A percentile compares a stretch with the other conserved stretches of the same genome.
Evolutionary conservation across 2,113 vertebrate genomes (phyloP).

Genomic region (Columbina picui): DNA sequence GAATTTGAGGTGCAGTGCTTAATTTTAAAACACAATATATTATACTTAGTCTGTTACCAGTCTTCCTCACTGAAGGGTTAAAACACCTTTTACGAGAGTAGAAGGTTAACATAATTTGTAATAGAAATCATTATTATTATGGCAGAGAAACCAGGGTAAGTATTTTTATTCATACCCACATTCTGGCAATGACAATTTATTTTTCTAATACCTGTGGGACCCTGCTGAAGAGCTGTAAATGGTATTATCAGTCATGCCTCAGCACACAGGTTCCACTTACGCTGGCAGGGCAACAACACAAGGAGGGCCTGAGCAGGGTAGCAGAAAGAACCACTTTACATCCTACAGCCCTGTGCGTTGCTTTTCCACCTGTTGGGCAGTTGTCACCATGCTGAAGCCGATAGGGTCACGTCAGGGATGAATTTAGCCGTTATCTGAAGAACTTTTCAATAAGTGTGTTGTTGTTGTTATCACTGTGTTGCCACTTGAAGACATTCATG

Average conservation of each 20-base stretch:
- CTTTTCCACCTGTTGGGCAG: not conserved
- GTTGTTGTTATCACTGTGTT: not conserved
- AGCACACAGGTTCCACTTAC: rapidly evolving
- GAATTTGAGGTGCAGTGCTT: not conserved
- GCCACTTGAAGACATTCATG: not conserved
- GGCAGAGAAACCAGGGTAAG: slow-evolving; percentile 25
- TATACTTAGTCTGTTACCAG: not conserved
- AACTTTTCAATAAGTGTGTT: not conserved
- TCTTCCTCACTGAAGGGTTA: not conserved
- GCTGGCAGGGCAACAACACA: not conserved
- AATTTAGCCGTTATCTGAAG: not conserved
- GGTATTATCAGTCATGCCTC: not conserved
- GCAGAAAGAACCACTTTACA: not conserved
- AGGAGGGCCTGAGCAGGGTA: not conserved
- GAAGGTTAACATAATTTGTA: not conserved
- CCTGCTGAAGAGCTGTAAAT: not conserved
- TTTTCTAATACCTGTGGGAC: not conserved
- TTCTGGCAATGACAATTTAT: not conserved
- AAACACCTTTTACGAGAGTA: not conserved
- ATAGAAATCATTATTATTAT: not conserved
- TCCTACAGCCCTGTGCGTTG: not conserved
- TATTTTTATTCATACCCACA: slow-evolving; percentile 11
- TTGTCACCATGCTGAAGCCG: not conserved
- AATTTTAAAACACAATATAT: not conserved
- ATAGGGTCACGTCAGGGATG: not conserved